These are phyloP conservation scores for Scatophagus argus DNA, from an alignment of 2,113 vertebrate species.

Conservation along the genomic window DNA sequence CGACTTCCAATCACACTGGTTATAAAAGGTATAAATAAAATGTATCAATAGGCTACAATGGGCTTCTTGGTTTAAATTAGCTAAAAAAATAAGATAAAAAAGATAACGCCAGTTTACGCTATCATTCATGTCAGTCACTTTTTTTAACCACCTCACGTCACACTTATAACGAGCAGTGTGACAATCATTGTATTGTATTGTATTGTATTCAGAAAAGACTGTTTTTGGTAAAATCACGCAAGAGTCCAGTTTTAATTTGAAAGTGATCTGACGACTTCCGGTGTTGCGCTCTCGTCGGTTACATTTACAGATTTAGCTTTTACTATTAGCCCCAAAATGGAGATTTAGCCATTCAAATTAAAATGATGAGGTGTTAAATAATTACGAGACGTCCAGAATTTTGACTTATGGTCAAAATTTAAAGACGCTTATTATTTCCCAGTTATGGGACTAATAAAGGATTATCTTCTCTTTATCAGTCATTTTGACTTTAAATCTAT, in stretches of 20 bases:
- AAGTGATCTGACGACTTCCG: neutral
- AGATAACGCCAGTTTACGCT: neutral
- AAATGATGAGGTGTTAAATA: neutral
- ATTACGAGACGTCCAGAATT: neutral
- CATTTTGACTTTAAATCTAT: too few species aligned
- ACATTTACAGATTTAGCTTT: neutral
- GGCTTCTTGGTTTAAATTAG: neutral
- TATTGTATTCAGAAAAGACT: neutral
- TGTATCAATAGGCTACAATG: neutral
- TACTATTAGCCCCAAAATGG: neutral
- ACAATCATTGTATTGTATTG: neutral
- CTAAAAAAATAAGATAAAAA: neutral
- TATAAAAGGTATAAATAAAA: neutral
- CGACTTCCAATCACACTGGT: too few species aligned
- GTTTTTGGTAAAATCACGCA: neutral
- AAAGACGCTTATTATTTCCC: neutral
- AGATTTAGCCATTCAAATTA: neutral
- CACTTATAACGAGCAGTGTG: too few species aligned
- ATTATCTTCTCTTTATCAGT: too few species aligned
- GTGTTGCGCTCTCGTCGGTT: neutral
- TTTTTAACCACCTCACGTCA: too few species aligned
- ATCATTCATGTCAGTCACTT: neutral
- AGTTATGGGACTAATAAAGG: neutral
- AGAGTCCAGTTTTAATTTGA: constrained; percentile 25
- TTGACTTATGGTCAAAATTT: neutral